Base-by-base conservation (phyloP, 2,888 invertebrate species). In the Buathra laborator region DNA sequence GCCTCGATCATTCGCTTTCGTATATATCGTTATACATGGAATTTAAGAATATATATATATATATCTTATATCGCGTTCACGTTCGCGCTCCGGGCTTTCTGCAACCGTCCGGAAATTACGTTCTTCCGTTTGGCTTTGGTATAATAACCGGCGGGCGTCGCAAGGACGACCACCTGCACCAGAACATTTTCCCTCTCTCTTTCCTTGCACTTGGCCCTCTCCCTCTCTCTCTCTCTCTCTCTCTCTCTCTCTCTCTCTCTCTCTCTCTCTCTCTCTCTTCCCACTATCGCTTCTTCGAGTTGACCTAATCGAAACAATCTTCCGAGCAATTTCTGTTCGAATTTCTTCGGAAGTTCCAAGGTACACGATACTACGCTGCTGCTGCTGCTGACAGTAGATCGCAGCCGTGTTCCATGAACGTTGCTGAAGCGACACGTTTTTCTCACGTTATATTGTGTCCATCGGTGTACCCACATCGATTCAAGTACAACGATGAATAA, bases 91-190 rank as follows among this genome's bases (percentile, higher is more conserved):
- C 29, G 32, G 44, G 56, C 37, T 51, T 51, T 74, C 75, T 53
- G 72, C n/a, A 62, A 77, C 53, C 67, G 70, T 75, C 81, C 74
- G 84, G 84, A 84, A 84, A 84, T 84, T 81, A 81, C 81, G 81
- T 84, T 68, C 78, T 81, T 84, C 84, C 81, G 81, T 74, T 48
- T 75, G 64, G 75, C 78, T 84, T 81, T 81, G 74, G 75, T 84
- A 70, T 78, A 78, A 81, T 84, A 84, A 84, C 74, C 72, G 68
- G 66, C 53, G 81, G 51, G 68, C 77, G 46, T 71, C 67, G 43
- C 62, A 43, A 56, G 70, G 67, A 77, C 72, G 59, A 62, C 51
- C 59, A 62, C 43, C 67, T 67, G 72, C 77, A 81, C 32, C 66
- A 67, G 67, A 81, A 68, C 46, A 68, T 78, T 78, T 62, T 78